Conservation (phyloP, 2,797 vertebrate genomes). For the Eurystomus glaucurus region DNA sequence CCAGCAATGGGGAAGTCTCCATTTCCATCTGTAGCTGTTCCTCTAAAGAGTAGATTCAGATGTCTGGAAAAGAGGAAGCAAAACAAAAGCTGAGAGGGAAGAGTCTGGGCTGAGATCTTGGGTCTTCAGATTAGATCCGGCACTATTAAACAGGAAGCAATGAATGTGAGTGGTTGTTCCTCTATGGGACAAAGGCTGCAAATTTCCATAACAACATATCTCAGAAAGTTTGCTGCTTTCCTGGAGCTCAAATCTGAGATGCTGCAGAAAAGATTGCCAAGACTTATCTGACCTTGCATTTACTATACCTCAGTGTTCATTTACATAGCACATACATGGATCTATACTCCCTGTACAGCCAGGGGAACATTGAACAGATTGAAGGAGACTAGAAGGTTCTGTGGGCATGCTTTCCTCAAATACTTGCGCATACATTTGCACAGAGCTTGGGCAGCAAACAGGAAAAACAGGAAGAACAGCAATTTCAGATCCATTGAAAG, state of each 20-base stretch:
- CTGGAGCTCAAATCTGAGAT: not conserved
- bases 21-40: not conserved
- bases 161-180: not conserved
- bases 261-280: not conserved
- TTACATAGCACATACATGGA: not conserved
- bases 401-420: not conserved
- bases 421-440: not conserved
- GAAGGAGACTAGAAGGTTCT: not conserved
- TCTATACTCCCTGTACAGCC: not conserved
- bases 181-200: not conserved
- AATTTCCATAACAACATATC: not conserved
- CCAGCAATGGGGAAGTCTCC: not conserved
- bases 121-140: not conserved
- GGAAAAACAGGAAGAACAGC: not conserved
- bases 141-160: not conserved
- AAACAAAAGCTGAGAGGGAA: not conserved
- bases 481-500: not conserved
- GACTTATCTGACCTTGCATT: not conserved
- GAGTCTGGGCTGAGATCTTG: not conserved
- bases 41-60: not conserved
- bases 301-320: not conserved
- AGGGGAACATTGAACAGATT: not conserved
- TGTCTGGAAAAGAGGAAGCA: not conserved
- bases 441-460: not conserved
- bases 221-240: not conserved